These are phyloP conservation scores for Meandrusa payeni DNA, from an alignment of 2,888 invertebrate species.

Conservation along the genomic window DNA sequence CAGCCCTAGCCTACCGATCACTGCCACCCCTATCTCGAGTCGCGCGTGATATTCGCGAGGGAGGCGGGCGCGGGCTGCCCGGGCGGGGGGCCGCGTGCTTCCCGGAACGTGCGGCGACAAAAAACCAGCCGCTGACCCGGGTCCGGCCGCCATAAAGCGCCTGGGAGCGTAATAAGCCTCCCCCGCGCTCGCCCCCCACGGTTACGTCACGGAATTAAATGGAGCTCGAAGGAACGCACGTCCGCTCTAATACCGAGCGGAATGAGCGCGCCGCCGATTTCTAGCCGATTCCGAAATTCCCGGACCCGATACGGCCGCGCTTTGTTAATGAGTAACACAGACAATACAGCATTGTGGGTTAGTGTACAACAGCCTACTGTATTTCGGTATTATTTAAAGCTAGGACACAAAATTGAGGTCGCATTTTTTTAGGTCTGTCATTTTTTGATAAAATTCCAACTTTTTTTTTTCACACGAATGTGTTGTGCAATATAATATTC, in stretches of 20 bases:
- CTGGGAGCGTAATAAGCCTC: constrained; percentile 59
- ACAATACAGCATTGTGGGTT: constrained; percentile 12
- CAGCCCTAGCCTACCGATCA: constrained; percentile 31
- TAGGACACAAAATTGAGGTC: constrained; percentile 12
- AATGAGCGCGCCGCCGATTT: constrained; percentile 22
- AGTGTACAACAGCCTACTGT: not conserved
- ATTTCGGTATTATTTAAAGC: constrained; percentile 17
- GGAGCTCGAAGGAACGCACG: constrained; percentile 69
- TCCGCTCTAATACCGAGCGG: constrained; percentile 65
- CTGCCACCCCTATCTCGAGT: constrained; percentile 51
- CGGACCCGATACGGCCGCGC: constrained; percentile 18
- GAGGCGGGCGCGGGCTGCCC: constrained; percentile 39
- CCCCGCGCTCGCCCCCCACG: constrained; percentile 52
- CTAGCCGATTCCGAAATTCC: constrained; percentile 21
- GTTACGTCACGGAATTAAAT: constrained; percentile 48
- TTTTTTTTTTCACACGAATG: not conserved
- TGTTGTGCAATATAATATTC: no score
- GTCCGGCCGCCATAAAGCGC: constrained; percentile 67
- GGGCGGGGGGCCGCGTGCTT: constrained; percentile 28
- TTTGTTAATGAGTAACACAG: constrained; percentile 16
- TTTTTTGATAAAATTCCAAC: constrained; percentile 7
- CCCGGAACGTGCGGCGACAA: constrained; percentile 65
- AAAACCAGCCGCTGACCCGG: constrained; percentile 64
- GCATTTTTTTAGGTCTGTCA: not conserved
- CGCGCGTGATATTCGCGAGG: constrained; percentile 48